A percentile compares a stretch with the other conserved stretches of the same genome.
phyloP scores from a whole-genome alignment of 2,797 vertebrate species.

The Botia almorhae region DNA sequence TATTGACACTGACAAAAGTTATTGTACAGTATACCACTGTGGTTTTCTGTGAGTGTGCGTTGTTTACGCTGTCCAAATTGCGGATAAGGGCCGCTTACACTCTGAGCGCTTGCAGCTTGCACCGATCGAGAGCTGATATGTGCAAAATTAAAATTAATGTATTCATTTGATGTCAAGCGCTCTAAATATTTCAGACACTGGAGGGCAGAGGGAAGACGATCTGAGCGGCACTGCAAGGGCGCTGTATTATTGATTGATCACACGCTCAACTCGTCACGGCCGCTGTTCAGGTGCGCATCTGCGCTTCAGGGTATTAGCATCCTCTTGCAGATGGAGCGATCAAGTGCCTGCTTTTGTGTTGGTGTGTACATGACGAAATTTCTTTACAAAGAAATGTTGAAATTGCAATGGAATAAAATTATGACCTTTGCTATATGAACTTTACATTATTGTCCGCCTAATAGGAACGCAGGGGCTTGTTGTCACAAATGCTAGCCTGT shows the following conservation, averaged over 20 bases:
- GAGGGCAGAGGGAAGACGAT: conserved; percentile 68
- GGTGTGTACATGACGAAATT: conserved; percentile 26
- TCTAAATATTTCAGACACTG: conserved; percentile 76
- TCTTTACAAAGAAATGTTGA: conserved; percentile 25
- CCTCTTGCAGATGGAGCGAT: conserved; percentile 42
- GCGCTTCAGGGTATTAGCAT: conserved; percentile 37
- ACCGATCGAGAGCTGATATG: conserved; percentile 58
- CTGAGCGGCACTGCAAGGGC: conserved; percentile 56
- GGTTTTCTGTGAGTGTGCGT: background rate
- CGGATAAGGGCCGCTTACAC: conserved; percentile 21
- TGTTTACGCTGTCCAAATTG: background rate
- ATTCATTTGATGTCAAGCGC: conserved; percentile 77
- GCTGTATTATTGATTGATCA: conserved; percentile 69
- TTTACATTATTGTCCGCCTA: background rate
- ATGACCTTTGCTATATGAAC: background rate
- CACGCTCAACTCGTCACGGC: conserved; percentile 47
- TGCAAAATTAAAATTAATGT: conserved; percentile 73
- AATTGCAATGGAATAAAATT: background rate
- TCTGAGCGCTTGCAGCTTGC: conserved; percentile 24
- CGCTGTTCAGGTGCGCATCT: conserved; percentile 46
- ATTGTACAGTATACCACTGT: background rate
- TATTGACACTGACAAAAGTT: background rate
- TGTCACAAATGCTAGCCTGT: no score
- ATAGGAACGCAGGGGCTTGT: no score
- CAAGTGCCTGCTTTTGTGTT: conserved; percentile 22